Evolutionary conservation across 1,140 invertebrate genomes (phyloP), one percentile per base, ranked within the genome.

Genomic region (Bicyclus anynana): DNA sequence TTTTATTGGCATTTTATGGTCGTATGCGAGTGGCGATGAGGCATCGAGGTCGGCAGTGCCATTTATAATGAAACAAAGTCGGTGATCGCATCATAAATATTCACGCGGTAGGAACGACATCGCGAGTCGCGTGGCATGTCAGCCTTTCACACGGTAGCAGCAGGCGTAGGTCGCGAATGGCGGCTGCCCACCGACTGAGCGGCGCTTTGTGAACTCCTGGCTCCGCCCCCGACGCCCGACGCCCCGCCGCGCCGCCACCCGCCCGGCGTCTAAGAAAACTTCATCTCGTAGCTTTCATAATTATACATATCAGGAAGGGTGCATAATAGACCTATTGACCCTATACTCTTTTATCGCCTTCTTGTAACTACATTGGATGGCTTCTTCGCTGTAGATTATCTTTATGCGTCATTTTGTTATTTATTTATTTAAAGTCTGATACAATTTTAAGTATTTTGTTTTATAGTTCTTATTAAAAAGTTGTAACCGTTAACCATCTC

Each of bases 1-100:
- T 84, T 78, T 84, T 84, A 82, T 87, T 85, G 70, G 78, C 84
- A 87, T 87, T 84, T 87, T 87, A 84, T 67, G 73, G 48, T 73
- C 50, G 70, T 80, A 63, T 69, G 62, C 52, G 66, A 65, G 57
- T 52, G 68, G 62, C 74, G 55, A 50, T 69, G 71, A 74, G 65
- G 69, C 75, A 78, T 81, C 48, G 75, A 80, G 60, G 67, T 77
- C 59, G 73, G 69, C 76, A 70, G 69, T 81, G 81, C 82, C 84
- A 87, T 87, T 87, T 87, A 87, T 76, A 71, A 72, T 72, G 69
- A 65, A 62, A 67, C 74, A 70, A 72, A 69, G 60, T 68, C 57
- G 74, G 69, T 65, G 74, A 75, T 78, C 82, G 72, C 80, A 69
- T 87, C 82, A 85, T 85, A 84, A 85, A 84, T 81, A 80, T 80